These are phyloP conservation scores for Scaptomyza polygonia DNA, from an alignment of 2,888 invertebrate species.

Conservation along the genomic window DNA sequence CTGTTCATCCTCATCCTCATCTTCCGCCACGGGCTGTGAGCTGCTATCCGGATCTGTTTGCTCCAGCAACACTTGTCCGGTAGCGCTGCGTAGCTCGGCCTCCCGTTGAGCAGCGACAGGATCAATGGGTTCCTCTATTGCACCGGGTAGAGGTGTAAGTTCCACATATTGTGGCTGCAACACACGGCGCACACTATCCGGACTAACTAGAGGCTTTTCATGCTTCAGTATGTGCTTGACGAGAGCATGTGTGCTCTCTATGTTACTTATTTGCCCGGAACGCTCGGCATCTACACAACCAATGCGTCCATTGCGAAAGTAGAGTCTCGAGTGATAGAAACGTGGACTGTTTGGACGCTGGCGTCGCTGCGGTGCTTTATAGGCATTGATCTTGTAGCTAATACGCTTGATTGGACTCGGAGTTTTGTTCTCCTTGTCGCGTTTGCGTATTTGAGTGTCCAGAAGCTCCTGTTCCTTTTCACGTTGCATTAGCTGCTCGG, in stretches of 20 bases:
- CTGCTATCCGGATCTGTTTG: conserved; percentile 45
- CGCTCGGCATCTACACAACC: conserved; percentile 83
- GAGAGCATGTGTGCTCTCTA: conserved; percentile 83
- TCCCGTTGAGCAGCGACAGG: conserved; percentile 61
- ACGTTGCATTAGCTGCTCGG: conserved; percentile 81
- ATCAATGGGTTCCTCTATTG: conserved; percentile 54
- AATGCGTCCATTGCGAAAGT: conserved; percentile 84
- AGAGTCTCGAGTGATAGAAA: conserved; percentile 82
- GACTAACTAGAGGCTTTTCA: conserved; percentile 83
- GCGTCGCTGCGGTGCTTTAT: conserved; percentile 72
- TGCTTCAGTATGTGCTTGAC: conserved; percentile 84
- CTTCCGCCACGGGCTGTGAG: conserved; percentile 59
- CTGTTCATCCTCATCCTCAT: conserved; percentile 75
- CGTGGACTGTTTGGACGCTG: conserved; percentile 79
- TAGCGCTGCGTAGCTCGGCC: conserved; percentile 57
- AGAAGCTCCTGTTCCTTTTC: conserved; percentile 80
- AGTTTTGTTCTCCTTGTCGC: conserved; percentile 82
- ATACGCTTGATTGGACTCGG: conserved; percentile 74
- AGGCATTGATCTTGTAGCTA: conserved; percentile 83
- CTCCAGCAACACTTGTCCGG: conserved; percentile 61
- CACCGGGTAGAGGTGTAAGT: conserved; percentile 65
- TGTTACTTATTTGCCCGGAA: conserved; percentile 79
- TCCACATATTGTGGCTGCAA: conserved; percentile 68
- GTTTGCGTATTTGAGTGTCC: conserved; percentile 53
- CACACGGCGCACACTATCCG: conserved; percentile 82